Evolutionary conservation across 2,113 vertebrate genomes (phyloP).

Genomic region (Mirounga angustirostris): DNA sequence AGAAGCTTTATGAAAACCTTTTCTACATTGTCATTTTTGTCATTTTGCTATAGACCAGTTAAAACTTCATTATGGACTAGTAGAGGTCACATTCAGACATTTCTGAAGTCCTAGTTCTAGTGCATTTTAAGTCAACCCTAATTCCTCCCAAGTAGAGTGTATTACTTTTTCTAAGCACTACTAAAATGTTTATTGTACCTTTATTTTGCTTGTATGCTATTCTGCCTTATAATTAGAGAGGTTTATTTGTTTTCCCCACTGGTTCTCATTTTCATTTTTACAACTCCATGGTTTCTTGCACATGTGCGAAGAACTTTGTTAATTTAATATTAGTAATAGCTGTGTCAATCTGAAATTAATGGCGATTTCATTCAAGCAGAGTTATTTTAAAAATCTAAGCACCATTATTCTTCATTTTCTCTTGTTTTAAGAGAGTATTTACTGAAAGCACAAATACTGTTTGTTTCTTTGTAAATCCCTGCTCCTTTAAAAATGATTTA

Average conservation of each 20-base stretch:
- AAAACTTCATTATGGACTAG: neutral
- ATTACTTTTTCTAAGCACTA: neutral
- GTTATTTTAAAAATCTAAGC: neutral
- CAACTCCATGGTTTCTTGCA: neutral
- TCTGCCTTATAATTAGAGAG: slow-evolving; percentile 35
- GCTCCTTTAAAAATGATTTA: neutral
- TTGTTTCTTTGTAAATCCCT: neutral
- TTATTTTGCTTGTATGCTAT: neutral
- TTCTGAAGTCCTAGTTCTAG: neutral
- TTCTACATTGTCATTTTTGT: neutral
- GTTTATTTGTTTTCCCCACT: slow-evolving; percentile 5
- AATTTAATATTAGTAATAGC: slow-evolving; percentile 36
- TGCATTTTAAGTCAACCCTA: neutral
- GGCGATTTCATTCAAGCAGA: slow-evolving; percentile 57
- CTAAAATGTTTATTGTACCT: neutral
- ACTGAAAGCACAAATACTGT: slow-evolving; percentile 24
- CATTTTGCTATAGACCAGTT: slow-evolving; percentile 12
- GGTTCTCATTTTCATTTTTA: slow-evolving; percentile 38
- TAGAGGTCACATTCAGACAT: neutral
- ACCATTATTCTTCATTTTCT: neutral
- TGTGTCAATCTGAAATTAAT: slow-evolving; percentile 20
- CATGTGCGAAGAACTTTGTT: slow-evolving; percentile 20
- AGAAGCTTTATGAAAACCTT: neutral
- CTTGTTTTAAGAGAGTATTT: slow-evolving; percentile 24
- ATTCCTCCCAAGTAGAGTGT: neutral